Base-by-base conservation (phyloP, 2,113 vertebrate genomes). In the Manacus vitellinus region DNA sequence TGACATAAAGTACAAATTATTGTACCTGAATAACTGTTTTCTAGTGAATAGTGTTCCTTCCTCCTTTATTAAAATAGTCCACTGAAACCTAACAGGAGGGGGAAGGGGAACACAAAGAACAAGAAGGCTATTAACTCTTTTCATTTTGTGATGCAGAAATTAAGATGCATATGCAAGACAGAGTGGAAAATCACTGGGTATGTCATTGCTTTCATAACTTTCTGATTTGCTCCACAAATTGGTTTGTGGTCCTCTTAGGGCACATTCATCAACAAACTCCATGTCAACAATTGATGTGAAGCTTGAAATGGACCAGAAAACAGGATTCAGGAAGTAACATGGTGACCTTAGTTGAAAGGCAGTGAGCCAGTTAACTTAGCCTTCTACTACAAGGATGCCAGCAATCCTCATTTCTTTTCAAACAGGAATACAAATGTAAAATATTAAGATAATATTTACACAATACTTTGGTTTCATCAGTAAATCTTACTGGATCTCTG, bases 1-100 rank as follows among this genome's bases (percentile, higher is more conserved):
- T 96, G 97, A 98, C 96, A 98, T 94, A 98, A 98, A 97, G 94
- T 97, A 97, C 97, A 98, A 98, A 98, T 98, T 97, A 98, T 97
- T 98, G 88, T 95, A 97, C 95, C 83, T 90, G 98, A 98, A 98
- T 97, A 97, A 97, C 93, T 96, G 96, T 97, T 98, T 98, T 98
- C 93, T 93, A 91, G 88, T 85, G 96, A 97, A 97, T 91, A 89
- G 58, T 82, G 33, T 78, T 97, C 92, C 86, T 96, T 98, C 97
- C 95, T 94, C 54, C 51, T 93, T 96, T 96, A 84, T 95, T 90
- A 92, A 96, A 90, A 67, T 91, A 80, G 61, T 94, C 94, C 73
- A 95, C 77, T 88, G 92, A 96, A 97, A 95, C 41, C 49, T 89
- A 83, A n/a, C 86, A 85, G 91, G 84, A 72, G 17, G 43, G 54